Conservation (phyloP, 2,888 invertebrate genomes). For the Eretmocerus hayati region DNA sequence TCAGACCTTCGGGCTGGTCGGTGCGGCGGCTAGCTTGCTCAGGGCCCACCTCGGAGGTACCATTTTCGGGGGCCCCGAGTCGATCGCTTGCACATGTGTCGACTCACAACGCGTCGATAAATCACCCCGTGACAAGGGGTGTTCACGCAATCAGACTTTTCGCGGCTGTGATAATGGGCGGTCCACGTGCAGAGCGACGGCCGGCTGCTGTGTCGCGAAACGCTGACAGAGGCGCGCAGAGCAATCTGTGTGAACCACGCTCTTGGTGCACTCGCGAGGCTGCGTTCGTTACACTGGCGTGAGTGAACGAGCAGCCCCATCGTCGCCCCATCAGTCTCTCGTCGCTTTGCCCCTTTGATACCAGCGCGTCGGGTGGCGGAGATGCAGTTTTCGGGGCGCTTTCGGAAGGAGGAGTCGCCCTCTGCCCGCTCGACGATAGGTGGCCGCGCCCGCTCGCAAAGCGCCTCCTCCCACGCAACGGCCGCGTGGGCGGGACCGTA, state of each 20-base stretch:
- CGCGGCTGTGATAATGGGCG: too few relatives aligned
- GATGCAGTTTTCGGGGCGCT: too few relatives aligned
- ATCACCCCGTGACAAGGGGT: too few relatives aligned
- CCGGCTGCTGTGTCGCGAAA: too few relatives aligned
- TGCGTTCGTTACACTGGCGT: not conserved
- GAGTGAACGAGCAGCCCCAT: constrained; percentile 31
- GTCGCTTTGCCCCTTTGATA: constrained; percentile 1
- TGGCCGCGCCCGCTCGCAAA: not conserved
- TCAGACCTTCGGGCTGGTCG: not conserved
- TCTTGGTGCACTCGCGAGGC: not conserved
- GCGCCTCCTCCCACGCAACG: not conserved
- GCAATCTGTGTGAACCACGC: not conserved
- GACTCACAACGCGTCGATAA: too few relatives aligned
- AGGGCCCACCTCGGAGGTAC: not conserved
- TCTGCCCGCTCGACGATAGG: not conserved
- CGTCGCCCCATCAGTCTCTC: constrained; percentile 41
- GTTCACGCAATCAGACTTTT: too few relatives aligned
- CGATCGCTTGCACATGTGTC: too few relatives aligned
- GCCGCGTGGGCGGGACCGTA: not conserved
- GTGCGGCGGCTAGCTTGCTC: not conserved
- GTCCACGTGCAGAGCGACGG: too few relatives aligned
- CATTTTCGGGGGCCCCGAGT: too few relatives aligned
- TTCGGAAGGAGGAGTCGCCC: not conserved
- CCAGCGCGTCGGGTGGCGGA: not conserved
- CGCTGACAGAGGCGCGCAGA: not conserved